phyloP scores from a whole-genome alignment of 2,113 vertebrate species.

The Todiramphus saurophagus region DNA sequence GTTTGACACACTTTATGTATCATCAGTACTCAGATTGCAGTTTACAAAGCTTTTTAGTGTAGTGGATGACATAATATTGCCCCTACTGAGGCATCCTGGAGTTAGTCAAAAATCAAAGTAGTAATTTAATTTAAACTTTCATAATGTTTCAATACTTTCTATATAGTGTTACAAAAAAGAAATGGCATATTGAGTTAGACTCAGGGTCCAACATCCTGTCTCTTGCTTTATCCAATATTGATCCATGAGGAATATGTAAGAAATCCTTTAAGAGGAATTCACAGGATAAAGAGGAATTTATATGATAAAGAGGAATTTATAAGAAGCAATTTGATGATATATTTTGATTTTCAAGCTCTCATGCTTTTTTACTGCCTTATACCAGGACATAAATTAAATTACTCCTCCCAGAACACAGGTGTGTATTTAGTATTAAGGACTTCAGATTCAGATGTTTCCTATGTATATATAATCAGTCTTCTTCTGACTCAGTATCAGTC shows the following conservation, averaged over 20 bases:
- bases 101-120: not conserved
- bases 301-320: not conserved
- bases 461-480: not conserved
- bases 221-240: not conserved
- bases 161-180: not conserved
- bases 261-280: not conserved
- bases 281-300: not conserved
- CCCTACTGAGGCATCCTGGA: not conserved
- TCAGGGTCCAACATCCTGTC: not conserved
- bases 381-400: not conserved
- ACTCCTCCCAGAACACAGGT: not conserved
- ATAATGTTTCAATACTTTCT: not conserved
- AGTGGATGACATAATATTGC: not conserved
- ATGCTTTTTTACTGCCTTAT: not conserved
- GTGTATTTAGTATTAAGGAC: not conserved
- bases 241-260: not conserved
- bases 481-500: not conserved
- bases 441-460: not conserved
- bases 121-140: not conserved
- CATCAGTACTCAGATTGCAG: not conserved
- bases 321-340: not conserved
- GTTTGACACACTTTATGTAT: not conserved
- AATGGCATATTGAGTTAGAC: not conserved
- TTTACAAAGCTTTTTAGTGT: not conserved
- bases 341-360: not conserved